Conservation (phyloP, 2,113 vertebrate genomes). For the Centropus bengalensis region DNA sequence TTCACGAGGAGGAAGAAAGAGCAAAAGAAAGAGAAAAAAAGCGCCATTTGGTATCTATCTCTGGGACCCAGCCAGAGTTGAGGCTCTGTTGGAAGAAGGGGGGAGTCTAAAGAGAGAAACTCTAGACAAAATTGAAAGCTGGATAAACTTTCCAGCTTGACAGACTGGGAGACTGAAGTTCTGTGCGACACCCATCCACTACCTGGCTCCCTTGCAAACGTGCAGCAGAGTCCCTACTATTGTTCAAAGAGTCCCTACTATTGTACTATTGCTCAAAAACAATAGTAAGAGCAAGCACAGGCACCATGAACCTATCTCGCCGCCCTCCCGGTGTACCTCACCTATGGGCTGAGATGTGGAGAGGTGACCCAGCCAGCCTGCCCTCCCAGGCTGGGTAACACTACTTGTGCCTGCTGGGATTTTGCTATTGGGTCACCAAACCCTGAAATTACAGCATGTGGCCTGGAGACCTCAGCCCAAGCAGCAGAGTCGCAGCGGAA, state of each 20-base stretch:
- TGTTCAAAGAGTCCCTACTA: too few relatives aligned
- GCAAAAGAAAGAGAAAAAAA: constrained; percentile 74
- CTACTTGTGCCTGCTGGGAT: background rate
- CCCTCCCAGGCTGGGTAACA: background rate
- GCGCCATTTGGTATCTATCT: constrained; percentile 74
- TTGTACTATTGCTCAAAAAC: too few relatives aligned
- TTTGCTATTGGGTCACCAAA: background rate
- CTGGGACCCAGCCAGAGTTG: constrained; percentile 72
- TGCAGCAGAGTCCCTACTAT: background rate
- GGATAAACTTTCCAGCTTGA: constrained; percentile 65
- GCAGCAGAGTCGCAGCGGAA: background rate
- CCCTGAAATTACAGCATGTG: background rate
- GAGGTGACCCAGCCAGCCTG: background rate
- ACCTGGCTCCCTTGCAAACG: constrained; percentile 37
- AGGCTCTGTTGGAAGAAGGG: constrained; percentile 62
- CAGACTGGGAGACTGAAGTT: constrained; percentile 66
- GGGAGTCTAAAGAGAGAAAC: constrained; percentile 66
- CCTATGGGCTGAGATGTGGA: fast-evolving
- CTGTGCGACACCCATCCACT: background rate
- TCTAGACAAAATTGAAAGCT: constrained; percentile 66
- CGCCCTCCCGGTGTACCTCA: background rate
- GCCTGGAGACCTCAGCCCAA: background rate
- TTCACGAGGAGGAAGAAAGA: constrained; percentile 76
- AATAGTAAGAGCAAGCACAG: background rate
- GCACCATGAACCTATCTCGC: background rate